These are phyloP conservation scores for Sialis lutaria DNA, from an alignment of 2,888 invertebrate species.

Conservation along the genomic window DNA sequence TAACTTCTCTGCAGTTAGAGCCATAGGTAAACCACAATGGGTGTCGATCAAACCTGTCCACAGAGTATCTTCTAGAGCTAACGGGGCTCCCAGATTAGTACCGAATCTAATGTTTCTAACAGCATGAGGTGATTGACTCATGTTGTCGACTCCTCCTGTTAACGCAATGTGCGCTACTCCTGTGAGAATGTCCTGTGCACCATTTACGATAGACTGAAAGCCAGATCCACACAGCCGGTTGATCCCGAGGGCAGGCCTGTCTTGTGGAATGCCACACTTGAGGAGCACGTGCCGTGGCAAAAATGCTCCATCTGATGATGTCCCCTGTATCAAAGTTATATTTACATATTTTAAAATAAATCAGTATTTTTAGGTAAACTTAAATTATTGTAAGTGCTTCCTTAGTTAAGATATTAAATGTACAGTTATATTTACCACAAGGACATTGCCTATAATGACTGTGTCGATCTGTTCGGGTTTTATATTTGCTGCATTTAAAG, in stretches of 20 bases:
- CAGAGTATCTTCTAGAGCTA: conserved; percentile 70
- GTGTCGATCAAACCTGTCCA: conserved; percentile 82
- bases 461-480: conserved; percentile 77
- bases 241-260: conserved; percentile 69
- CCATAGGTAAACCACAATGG: conserved; percentile 88
- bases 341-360: neutral
- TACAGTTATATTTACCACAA: conserved; percentile 40
- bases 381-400: neutral
- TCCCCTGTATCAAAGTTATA: conserved; percentile 27
- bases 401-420: too few species aligned
- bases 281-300: conserved; percentile 78
- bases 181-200: conserved; percentile 76
- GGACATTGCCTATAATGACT: conserved; percentile 79
- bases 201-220: conserved; percentile 86
- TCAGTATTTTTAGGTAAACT: neutral
- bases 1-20: conserved; percentile 85
- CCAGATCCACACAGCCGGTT: conserved; percentile 96
- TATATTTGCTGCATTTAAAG: conserved; percentile 59
- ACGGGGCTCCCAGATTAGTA: conserved; percentile 57
- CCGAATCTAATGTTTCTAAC: conserved; percentile 80
- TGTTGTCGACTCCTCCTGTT: conserved; percentile 88
- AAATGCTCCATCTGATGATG: conserved; percentile 70
- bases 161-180: conserved; percentile 75
- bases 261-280: conserved; percentile 67
- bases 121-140: conserved; percentile 83